Evolutionary conservation across 2,888 invertebrate genomes (phyloP), one percentile per base, ranked within the genome.

Genomic region (Caenorhabditis drosophilae): DNA sequence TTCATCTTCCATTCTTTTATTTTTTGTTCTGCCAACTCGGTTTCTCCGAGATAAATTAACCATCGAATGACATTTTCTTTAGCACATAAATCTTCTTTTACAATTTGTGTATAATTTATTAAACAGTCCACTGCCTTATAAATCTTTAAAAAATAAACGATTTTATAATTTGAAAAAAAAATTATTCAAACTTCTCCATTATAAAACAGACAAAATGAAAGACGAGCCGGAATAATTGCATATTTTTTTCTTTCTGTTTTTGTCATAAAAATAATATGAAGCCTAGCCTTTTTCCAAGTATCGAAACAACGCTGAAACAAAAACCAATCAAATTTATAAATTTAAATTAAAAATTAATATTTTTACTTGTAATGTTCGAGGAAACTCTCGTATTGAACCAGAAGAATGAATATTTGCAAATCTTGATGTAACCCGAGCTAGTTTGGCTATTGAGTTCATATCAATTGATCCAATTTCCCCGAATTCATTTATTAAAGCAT

Each of bases 31-130:
- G 42, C 50, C 12, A 64, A 31, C 27, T 66, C 59, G 2, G 55
- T 49, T 42, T 66, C 59, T 15, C 67, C 60, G n/a, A 60, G 52
- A 35, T 53, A 61, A 11, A 67, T 26, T 1, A 57, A n/a, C 67
- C 67, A 67, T n/a, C 46, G 45, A 6, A 67, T 11, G 20, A 45
- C 50, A 11, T 42, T 47, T 38, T 67, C 57, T 20, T 40, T 47
- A 1, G 50, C 45, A 2, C 45, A 9, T 27, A 16, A 25, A 34
- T 67, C 67, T 2, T 60, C 41, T 4, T 52, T 53, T 6, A 47
- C 20, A 4, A 61, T n/a, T 4, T 61, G 51, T 15, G 53, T 9
- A 20, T 57, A 67, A 25, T 61, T 60, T 2, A 60, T 20, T 2
- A 67, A 27, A 31, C 60, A 60, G 7, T 50, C 55, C 1, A 67